phyloP scores from a whole-genome alignment of 2,888 invertebrate genomes.

The Chrysodeixis includens region DNA sequence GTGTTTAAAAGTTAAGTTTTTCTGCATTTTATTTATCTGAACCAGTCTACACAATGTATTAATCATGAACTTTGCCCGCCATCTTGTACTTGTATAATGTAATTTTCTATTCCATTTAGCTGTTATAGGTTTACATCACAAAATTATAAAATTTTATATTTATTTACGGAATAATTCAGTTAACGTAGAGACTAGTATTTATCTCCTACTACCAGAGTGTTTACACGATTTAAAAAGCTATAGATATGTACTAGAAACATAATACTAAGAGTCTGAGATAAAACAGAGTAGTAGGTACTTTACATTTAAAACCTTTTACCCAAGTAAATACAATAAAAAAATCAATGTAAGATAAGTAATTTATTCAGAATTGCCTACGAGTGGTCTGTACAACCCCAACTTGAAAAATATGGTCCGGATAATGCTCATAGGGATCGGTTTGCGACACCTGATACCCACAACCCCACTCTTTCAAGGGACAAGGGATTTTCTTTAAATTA shows the following conservation, averaged over 20 bases:
- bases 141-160: conserved; percentile 45
- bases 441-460: conserved; percentile 84
- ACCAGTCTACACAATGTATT: not conserved
- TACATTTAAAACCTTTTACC: conserved; percentile 56
- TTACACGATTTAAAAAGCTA: conserved; percentile 22
- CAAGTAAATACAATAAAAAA: conserved; percentile 71
- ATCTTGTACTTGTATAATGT: conserved; percentile 3
- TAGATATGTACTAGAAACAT: conserved; percentile 45
- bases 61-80: not conserved
- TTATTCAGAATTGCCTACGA: conserved; percentile 80
- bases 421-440: conserved; percentile 84
- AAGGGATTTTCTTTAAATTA: conserved; percentile 72
- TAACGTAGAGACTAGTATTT: conserved; percentile 25
- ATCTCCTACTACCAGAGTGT: conserved; percentile 44
- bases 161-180: conserved; percentile 36
- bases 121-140: conserved; percentile 15
- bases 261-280: conserved; percentile 46
- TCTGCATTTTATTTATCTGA: not conserved
- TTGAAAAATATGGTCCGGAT: conserved; percentile 83
- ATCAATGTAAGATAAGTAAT: conserved; percentile 77
- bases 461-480: conserved; percentile 67
- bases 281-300: conserved; percentile 40
- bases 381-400: conserved; percentile 72
- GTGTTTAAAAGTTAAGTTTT: not conserved
- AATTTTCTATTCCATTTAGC: conserved; percentile 15